Base-by-base conservation (phyloP, 1,140 invertebrate genomes). In the Aphaenogaster floridana region DNA sequence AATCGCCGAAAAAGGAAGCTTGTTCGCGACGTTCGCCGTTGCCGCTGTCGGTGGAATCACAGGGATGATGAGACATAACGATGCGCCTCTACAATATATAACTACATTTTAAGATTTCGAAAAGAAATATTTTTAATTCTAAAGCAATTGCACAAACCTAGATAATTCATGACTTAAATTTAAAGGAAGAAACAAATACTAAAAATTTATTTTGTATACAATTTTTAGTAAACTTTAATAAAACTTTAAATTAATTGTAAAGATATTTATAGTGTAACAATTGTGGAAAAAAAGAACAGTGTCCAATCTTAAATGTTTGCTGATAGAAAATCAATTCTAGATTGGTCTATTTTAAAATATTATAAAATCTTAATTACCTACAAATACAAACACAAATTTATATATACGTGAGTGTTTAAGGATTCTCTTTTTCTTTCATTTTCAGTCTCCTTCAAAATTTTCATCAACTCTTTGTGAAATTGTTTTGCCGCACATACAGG, bases 1-100 rank as follows among this genome's bases (percentile, higher is more conserved):
- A 69, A 71, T 71, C 21, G 3, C 36, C n/a, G 13, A 28, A 81
- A 81, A 81, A 80, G 36, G 48, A 68, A 69, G 66, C 21, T 80
- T 28, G 48, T 54, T 39, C 48, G 48, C 21, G n/a, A 80, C 34
- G 77, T 36, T 66, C 21, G 39, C 45, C 39, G 54, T 63, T 63
- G 48, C 21, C 11, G 9, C 6, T 5, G 21, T 28, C 15, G 59
- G 11, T 21, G 39, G n/a, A 11, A 36, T 79, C 17, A 52, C 11
- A 7, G 34, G 4, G 7, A 68, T 69, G 17, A 68, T 80, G 13
- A 48, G 66, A 54, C 48, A 39, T 21, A 39, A 80, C n/a, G 48
- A 54, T 52, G 34, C 1, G 15, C 68, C 11, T 69, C 39, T 11
- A 54, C 28, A 28, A 28, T 28, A 28, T 28, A 42, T 17, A 78